Evolutionary conservation across 2,113 vertebrate genomes (phyloP).

Genomic region (Galbula dea): DNA sequence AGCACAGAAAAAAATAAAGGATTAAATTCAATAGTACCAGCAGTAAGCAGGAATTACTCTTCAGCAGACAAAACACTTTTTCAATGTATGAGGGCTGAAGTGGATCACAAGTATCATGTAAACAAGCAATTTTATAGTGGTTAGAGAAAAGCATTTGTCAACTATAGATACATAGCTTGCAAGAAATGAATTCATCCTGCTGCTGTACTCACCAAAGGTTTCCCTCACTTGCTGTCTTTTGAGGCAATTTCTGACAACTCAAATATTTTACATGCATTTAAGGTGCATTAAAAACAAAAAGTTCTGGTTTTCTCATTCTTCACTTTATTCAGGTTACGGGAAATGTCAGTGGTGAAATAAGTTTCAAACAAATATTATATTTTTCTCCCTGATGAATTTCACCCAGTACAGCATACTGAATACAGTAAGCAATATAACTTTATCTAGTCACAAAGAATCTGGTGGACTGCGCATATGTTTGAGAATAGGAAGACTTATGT

Average conservation of each 20-base stretch:
- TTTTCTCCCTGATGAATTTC: neutral
- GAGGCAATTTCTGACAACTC: neutral
- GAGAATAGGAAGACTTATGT: neutral
- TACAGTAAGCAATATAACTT: neutral
- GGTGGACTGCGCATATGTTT: neutral
- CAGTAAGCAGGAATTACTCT: neutral
- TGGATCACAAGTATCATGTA: neutral
- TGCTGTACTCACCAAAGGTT: neutral
- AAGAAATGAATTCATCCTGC: neutral
- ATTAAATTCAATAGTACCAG: neutral
- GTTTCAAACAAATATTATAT: neutral
- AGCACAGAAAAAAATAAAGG: neutral
- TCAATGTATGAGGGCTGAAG: neutral
- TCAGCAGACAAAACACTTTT: neutral
- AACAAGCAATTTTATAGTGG: neutral
- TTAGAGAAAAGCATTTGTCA: neutral
- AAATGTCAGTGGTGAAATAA: neutral
- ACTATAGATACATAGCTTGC: neutral
- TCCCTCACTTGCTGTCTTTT: neutral
- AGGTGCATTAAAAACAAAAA: neutral
- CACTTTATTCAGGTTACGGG: neutral
- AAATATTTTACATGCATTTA: neutral
- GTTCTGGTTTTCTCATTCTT: neutral
- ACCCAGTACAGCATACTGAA: neutral
- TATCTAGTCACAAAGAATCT: neutral